Evolutionary conservation across 2,888 invertebrate species (phyloP).

Genomic region (Mesopsocus fuscifrons): DNA sequence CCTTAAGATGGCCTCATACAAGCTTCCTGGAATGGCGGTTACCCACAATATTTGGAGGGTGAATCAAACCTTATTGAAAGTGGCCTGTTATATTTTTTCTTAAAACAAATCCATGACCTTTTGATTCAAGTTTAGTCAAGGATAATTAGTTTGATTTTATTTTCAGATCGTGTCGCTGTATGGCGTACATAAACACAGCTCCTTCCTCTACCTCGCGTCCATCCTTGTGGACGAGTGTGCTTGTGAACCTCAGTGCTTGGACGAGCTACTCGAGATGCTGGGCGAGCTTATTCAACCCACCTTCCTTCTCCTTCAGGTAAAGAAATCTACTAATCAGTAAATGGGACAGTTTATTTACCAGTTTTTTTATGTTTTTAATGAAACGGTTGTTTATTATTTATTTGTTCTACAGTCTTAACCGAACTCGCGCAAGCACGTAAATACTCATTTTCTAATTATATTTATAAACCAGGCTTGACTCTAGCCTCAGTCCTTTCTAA

Average conservation of each 20-base stretch:
- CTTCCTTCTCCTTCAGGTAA: slow-evolving; percentile 55
- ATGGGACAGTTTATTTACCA: background rate
- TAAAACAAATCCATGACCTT: no score
- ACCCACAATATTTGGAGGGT: no score
- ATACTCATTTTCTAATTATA: no score
- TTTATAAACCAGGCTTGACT: no score
- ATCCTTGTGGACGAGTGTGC: slow-evolving; percentile 85
- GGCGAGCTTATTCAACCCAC: slow-evolving; percentile 66
- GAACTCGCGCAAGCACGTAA: background rate
- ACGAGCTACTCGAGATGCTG: slow-evolving; percentile 68
- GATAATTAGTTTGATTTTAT: slow-evolving; percentile 11
- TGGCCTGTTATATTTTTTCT: no score
- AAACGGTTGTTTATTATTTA: background rate
- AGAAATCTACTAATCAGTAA: slow-evolving; percentile 1
- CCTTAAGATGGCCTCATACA: no score
- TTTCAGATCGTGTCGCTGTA: slow-evolving; percentile 50
- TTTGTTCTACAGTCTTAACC: background rate
- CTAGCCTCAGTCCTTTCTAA: no score
- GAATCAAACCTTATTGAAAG: no score
- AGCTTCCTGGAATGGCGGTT: no score
- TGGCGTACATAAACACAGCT: slow-evolving; percentile 61
- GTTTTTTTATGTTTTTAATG: slow-evolving; percentile 1
- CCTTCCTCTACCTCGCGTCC: slow-evolving; percentile 76
- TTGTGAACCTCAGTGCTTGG: slow-evolving; percentile 43
- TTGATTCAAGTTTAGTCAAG: background rate